Evolutionary conservation across 2,888 invertebrate species (phyloP), one percentile per base, ranked within the genome.

Genomic region (Corbicula japonica): DNA sequence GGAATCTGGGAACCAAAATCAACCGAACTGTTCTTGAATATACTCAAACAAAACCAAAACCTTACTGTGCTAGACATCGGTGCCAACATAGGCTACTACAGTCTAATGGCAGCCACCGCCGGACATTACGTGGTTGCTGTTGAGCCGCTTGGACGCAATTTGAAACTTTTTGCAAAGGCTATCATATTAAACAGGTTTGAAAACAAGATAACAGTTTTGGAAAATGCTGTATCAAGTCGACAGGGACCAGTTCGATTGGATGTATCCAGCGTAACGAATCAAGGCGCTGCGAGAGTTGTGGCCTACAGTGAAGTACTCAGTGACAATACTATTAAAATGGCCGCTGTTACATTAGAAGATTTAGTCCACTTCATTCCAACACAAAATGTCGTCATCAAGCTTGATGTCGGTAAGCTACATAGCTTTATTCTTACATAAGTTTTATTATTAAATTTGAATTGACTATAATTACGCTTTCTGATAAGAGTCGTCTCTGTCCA

Each of bases 11-110:
- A 92, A 71, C 91, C 90, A 10, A 78, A 87, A 41, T 87, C 91
- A 72, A 89, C 89, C 8, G 70, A 65, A 58, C 72, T 87, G 12
- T 87, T 89, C 54, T 86, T 88, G 65, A 77, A 60, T 12, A 88
- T 89, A 18, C 73, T 92, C 32, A 44, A 35, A 10, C 72, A 68
- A 15, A 83, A 82, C 63, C 84, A 84, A 4, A 80, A 85, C 30
- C 80, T 88, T 32, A 77, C 79, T 12, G 83, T 92, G 0, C 80
- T 93, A 3, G 92, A 93, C 75, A 79, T 92, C 2, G 93, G 93
- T 0, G 92, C 92, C 32, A 91, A 93, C 68, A 87, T 93, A 34
- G 93, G 93, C 4, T 88, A 89, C 69, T 92, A 91, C 83, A 89
- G 87, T 52, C 80, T 93, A 10, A 75, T 91, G 46, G 90, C 91